Base-by-base conservation (phyloP, 2,888 invertebrate genomes). In the Bombylius discolor region DNA sequence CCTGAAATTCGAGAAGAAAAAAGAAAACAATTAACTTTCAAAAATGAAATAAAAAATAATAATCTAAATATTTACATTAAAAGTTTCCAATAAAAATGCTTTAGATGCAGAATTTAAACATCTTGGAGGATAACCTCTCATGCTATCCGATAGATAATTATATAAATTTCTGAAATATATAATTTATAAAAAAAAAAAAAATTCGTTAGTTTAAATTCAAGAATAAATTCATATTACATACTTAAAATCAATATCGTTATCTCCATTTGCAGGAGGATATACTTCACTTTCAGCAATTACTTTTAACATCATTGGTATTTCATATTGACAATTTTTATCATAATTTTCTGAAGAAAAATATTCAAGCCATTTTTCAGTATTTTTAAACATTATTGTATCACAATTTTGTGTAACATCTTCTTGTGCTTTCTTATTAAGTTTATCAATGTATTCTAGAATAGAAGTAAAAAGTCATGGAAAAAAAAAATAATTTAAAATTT, bases 351-450 rank as follows among this genome's bases (percentile, higher is more conserved):
- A 45, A 54, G 67, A 63, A 49, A 70, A 60, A 36, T 67, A 57
- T 4, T 65, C 57, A 31, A 70, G 53, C 72, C 71, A 72, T 34
- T 64, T 61, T 51, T 64, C 65, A 3, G 68, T 65, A 53, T 67
- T 67, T 36, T 61, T 61, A 31, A 70, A 64, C 32, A 66, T 65
- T 3, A 64, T 56, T 1, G 68, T 67, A 32, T 65, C 62, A 14
- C 65, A 68, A 51, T 70, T 70, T 23, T 65, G 62, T 13, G 62
- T 62, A 1, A 70, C 67, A 52, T 62, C 57, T 1, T 53, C 13
- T 47, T 66, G 64, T 0, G 69, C 66, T 12, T 61, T 55, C 32
- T 62, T 50, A 6, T 60, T 60, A n/a, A 23, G 34, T n/a, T 34
- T 12, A 36, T 33, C 23, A 8, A 52, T 4, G 11, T 39, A 52